Evolutionary conservation across 2,797 vertebrate species (phyloP).

Genomic region (Knipowitschia caucasica): DNA sequence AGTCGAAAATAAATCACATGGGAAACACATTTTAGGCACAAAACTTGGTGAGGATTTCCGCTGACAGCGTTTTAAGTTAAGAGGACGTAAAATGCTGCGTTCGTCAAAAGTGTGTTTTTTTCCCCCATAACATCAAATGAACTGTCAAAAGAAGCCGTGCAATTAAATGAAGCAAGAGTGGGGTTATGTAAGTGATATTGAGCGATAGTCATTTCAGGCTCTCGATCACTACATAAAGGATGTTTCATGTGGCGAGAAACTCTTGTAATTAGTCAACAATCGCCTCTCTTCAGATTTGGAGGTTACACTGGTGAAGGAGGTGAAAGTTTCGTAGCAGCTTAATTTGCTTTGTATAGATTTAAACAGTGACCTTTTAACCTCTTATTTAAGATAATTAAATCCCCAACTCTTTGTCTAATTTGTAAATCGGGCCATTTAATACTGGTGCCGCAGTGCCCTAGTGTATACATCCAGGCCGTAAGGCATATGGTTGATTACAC

Average conservation of each 20-base stretch:
- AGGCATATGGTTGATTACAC: no score
- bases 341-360: conserved; percentile 17
- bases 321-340: conserved; percentile 5
- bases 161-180: conserved; percentile 19
- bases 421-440: no score
- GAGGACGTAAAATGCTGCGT: not conserved
- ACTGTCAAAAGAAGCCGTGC: not conserved
- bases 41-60: not conserved
- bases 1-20: conserved; percentile 42
- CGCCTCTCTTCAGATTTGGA: conserved; percentile 15
- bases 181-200: conserved; percentile 34
- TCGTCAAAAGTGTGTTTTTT: conserved; percentile 7
- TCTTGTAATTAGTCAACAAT: conserved; percentile 40
- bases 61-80: conserved; percentile 9
- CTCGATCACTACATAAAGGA: conserved; percentile 51
- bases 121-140: conserved; percentile 1
- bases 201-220: conserved; percentile 69
- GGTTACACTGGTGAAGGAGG: conserved; percentile 17
- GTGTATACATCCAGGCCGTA: no score
- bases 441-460: no score
- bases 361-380: conserved; percentile 41
- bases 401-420: no score
- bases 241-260: conserved; percentile 71
- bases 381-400: no score
- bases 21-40: conserved; percentile 18